Conservation (phyloP, 2,888 invertebrate species). For the Campoletis raptor region DNA sequence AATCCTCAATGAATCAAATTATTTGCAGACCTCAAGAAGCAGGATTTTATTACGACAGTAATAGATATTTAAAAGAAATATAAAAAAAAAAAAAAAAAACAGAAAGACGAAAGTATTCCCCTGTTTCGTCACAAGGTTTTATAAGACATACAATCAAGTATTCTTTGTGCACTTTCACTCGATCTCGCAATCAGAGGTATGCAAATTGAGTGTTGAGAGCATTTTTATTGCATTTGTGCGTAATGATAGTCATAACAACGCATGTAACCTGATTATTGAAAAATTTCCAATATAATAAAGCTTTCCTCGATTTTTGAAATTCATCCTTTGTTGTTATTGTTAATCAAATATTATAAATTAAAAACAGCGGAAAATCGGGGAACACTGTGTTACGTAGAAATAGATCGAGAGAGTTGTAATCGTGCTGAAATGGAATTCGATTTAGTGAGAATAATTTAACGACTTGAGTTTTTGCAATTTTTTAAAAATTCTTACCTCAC, state of each 20-base stretch:
- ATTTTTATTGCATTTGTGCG: constrained; percentile 25
- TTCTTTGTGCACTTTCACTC: constrained; percentile 25
- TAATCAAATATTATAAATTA: constrained; percentile 2
- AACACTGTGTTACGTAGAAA: not conserved
- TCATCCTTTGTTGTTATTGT: constrained; percentile 1
- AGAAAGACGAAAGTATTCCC: not conserved
- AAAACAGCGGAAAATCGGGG: not conserved
- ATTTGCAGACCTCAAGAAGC: not conserved
- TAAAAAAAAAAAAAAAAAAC: not conserved
- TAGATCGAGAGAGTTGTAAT: not conserved
- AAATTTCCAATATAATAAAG: not conserved
- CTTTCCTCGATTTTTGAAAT: constrained; percentile 11
- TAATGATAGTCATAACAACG: constrained; percentile 1
- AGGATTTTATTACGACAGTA: not conserved
- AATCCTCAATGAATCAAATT: too few species aligned
- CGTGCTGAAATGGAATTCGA: constrained; percentile 55
- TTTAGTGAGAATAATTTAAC: constrained; percentile 44
- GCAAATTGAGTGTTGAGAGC: constrained; percentile 25
- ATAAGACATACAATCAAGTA: not conserved
- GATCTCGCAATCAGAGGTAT: constrained; percentile 34
- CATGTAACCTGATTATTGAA: not conserved
- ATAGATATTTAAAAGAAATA: not conserved
- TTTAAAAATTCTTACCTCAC: constrained; percentile 84
- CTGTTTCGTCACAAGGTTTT: constrained; percentile 19
- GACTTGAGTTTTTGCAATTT: not conserved